Evolutionary conservation across 2,888 invertebrate species (phyloP).

Genomic region (Petrolisthes manimaculis): DNA sequence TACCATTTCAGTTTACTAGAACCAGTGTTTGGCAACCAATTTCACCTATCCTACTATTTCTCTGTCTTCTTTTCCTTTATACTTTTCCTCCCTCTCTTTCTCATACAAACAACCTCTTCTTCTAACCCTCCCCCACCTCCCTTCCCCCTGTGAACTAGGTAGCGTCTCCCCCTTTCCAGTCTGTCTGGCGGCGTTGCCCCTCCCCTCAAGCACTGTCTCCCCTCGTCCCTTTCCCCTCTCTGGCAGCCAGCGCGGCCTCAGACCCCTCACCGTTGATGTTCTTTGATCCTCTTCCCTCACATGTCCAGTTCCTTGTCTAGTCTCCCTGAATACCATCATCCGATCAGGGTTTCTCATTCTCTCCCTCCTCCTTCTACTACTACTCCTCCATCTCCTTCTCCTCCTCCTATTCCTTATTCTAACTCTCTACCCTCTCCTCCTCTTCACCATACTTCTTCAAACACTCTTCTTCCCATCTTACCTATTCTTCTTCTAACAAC

Average conservation of each 20-base stretch:
- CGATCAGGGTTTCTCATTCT: constrained; percentile 17
- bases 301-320: constrained; percentile 35
- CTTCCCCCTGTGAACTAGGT: no score
- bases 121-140: no score
- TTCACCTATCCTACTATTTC: no score
- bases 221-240: not conserved
- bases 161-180: not conserved
- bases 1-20: no score
- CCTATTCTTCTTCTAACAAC: no score
- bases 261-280: constrained; percentile 36
- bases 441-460: not conserved
- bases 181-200: constrained; percentile 14
- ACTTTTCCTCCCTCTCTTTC: not conserved
- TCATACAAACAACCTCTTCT: not conserved
- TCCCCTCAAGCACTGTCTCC: not conserved
- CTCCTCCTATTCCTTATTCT: not conserved
- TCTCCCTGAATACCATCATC: constrained; percentile 40
- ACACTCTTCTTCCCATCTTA: no score
- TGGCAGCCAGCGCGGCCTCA: not conserved
- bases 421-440: not conserved
- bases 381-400: not conserved
- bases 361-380: constrained; percentile 8
- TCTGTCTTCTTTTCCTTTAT: not conserved
- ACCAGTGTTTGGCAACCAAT: no score
- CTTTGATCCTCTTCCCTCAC: constrained; percentile 47